Conservation (phyloP, 92 coral and sea anemone species). For the Porites evermanni region DNA sequence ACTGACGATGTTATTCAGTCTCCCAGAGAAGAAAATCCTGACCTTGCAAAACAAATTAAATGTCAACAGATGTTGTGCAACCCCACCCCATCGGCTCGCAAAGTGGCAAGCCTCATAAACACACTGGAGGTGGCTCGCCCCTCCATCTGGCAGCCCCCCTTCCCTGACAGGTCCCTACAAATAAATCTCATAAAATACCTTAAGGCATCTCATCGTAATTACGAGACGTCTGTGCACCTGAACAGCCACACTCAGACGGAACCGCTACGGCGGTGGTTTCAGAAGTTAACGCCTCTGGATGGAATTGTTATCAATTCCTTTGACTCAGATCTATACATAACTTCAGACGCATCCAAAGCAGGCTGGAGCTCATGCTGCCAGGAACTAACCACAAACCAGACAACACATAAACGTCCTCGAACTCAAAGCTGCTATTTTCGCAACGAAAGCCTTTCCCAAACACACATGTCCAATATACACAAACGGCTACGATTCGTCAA, state of each 20-base stretch:
- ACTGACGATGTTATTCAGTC: neutral
- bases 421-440: slow-evolving; percentile 46
- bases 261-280: slow-evolving; percentile 44
- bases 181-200: slow-evolving; percentile 37
- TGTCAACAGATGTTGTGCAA: slow-evolving; percentile 2
- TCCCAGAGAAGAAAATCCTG: slow-evolving; percentile 13
- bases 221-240: slow-evolving; percentile 13
- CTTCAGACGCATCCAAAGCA: slow-evolving; percentile 32
- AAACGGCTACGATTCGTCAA: too few species aligned
- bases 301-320: slow-evolving; percentile 26
- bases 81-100: slow-evolving; percentile 1
- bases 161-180: slow-evolving; percentile 40
- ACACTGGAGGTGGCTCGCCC: slow-evolving; percentile 46
- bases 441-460: slow-evolving; percentile 27
- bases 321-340: slow-evolving; percentile 35
- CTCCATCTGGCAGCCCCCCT: slow-evolving; percentile 49
- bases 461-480: neutral
- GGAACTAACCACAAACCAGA: slow-evolving; percentile 10
- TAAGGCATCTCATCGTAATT: slow-evolving; percentile 27
- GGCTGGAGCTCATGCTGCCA: slow-evolving; percentile 46
- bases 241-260: slow-evolving; percentile 24
- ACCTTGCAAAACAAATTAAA: neutral
- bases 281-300: slow-evolving; percentile 16
- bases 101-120: slow-evolving; percentile 15
- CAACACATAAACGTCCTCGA: slow-evolving; percentile 46